phyloP scores from a whole-genome alignment of 2,888 invertebrate species.

The Empis stercorea region DNA sequence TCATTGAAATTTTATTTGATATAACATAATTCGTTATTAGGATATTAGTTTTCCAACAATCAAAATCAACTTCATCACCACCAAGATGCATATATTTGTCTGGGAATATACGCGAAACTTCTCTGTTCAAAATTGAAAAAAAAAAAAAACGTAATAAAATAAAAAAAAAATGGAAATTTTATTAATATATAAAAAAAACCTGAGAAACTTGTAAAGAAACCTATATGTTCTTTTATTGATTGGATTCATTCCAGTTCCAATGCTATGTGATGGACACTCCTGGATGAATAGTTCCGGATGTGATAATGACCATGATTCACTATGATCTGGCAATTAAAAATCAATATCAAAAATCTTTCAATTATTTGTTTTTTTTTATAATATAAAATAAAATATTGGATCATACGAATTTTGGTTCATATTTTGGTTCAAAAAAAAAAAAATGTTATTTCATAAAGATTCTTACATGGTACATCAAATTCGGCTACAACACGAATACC shows the following conservation, averaged over 20 bases:
- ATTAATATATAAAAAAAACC: constrained; percentile 37
- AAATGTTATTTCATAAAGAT: too few species aligned
- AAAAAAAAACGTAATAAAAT: background rate
- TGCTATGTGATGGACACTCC: too few species aligned
- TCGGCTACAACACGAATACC: constrained; percentile 84
- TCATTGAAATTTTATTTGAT: constrained; percentile 41
- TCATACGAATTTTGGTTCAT: background rate
- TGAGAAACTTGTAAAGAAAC: constrained; percentile 53
- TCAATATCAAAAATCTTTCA: too few species aligned
- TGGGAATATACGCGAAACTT: constrained; percentile 53
- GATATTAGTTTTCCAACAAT: constrained; percentile 67
- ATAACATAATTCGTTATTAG: constrained; percentile 49
- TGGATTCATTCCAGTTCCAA: constrained; percentile 77
- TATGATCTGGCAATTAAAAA: constrained; percentile 45
- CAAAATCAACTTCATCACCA: constrained; percentile 78
- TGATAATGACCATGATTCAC: constrained; percentile 72
- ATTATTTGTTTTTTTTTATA: too few species aligned
- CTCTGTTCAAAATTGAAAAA: constrained; percentile 18
- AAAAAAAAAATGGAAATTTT: background rate
- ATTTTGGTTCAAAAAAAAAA: too few species aligned
- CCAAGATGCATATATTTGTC: constrained; percentile 82
- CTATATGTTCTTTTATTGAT: constrained; percentile 48
- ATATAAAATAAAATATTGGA: background rate
- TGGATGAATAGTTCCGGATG: constrained; percentile 60
- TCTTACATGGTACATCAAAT: constrained; percentile 71